phyloP scores from a whole-genome alignment of 2,797 vertebrate species.

The Falco biarmicus region DNA sequence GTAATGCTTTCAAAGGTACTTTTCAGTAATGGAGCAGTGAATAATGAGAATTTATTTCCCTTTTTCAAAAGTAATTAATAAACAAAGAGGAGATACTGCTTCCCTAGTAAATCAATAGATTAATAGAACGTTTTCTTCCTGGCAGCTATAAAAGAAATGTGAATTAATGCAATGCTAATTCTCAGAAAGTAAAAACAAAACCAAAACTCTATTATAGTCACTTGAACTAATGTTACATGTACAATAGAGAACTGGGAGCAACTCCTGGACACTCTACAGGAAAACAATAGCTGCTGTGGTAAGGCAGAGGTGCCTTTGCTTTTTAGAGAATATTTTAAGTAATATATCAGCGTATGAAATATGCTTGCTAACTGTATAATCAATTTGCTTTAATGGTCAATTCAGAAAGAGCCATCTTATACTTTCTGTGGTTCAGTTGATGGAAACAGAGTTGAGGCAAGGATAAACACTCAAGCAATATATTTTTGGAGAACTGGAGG shows the following conservation, averaged over 20 bases:
- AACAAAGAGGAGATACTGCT: neutral
- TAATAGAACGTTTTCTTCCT: neutral
- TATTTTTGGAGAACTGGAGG: neutral
- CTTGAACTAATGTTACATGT: neutral
- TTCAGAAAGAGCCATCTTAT: neutral
- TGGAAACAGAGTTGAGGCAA: neutral
- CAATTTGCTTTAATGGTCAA: neutral
- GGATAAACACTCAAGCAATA: neutral
- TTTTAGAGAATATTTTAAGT: neutral
- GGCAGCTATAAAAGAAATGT: neutral
- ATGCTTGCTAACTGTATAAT: neutral
- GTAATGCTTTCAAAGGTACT: neutral
- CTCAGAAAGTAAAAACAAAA: neutral
- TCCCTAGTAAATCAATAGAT: neutral
- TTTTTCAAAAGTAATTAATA: conserved; percentile 28
- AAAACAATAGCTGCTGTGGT: neutral
- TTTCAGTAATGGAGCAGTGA: neutral
- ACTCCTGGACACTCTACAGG: neutral
- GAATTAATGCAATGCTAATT: neutral
- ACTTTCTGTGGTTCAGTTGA: neutral
- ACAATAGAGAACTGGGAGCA: neutral
- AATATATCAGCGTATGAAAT: neutral
- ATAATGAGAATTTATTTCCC: neutral
- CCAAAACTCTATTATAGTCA: neutral
- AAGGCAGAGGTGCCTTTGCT: neutral